A percentile compares a stretch with the other conserved stretches of the same genome.
These are phyloP conservation scores for Philopedon plagiatum DNA, from an alignment of 2,888 invertebrate genomes.

Conservation along the genomic window DNA sequence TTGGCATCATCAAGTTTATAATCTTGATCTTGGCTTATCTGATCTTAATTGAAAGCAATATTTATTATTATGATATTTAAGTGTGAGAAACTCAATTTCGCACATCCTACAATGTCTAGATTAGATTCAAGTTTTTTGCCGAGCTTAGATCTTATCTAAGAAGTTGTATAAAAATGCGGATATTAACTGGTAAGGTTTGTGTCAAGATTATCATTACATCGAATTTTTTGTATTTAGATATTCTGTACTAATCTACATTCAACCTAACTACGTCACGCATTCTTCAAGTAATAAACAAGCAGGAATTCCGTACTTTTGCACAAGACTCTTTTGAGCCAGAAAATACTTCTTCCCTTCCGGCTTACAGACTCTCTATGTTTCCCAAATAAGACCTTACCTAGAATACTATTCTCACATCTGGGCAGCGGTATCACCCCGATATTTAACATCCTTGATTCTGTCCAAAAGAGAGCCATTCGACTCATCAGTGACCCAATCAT, in stretches of 20 bases:
- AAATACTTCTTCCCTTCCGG: too few species aligned
- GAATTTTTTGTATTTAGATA: slow-evolving; percentile 3
- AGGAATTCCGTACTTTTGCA: background rate
- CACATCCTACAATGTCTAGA: slow-evolving; percentile 1
- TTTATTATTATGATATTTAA: slow-evolving; percentile 18
- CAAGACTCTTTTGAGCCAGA: too few species aligned
- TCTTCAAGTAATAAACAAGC: background rate
- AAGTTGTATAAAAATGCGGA: slow-evolving; percentile 11
- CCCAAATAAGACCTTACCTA: too few species aligned
- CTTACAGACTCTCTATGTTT: too few species aligned
- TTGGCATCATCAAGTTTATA: slow-evolving; percentile 1
- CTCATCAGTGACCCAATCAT: too few species aligned
- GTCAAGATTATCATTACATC: slow-evolving; percentile 1
- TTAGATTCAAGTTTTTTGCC: slow-evolving; percentile 12
- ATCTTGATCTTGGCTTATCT: slow-evolving; percentile 14
- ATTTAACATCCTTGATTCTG: too few species aligned
- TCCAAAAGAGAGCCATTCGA: too few species aligned
- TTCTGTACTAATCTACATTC: background rate
- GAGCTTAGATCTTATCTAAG: background rate
- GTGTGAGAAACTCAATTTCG: slow-evolving; percentile 17
- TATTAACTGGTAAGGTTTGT: background rate
- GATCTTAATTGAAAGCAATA: slow-evolving; percentile 21
- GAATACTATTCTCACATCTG: too few species aligned
- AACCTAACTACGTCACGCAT: background rate
- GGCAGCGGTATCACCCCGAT: too few species aligned